Evolutionary conservation across 2,888 invertebrate species (phyloP).

Genomic region (Leucophenga montana): DNA sequence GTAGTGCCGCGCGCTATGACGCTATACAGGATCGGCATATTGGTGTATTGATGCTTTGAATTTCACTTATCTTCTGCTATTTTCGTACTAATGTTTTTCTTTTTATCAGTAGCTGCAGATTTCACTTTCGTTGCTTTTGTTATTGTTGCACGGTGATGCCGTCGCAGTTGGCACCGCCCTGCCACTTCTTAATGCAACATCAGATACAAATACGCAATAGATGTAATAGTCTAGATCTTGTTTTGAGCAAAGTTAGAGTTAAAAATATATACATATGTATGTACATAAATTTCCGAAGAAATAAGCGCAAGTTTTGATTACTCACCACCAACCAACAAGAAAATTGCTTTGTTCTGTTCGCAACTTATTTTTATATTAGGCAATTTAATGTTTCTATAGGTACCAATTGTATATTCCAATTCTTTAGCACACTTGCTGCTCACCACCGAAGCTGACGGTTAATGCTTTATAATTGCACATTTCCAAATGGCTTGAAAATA

Average conservation of each 20-base stretch:
- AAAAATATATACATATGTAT: too few relatives aligned
- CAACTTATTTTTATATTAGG: background rate
- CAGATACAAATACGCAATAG: too few relatives aligned
- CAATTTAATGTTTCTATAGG: background rate
- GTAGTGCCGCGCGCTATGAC: constrained; percentile 90
- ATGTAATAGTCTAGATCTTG: too few relatives aligned
- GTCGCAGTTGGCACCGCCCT: background rate
- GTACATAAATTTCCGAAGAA: too few relatives aligned
- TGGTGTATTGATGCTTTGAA: background rate
- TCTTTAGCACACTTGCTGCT: too few relatives aligned
- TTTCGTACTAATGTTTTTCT: background rate
- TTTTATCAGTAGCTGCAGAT: too few relatives aligned
- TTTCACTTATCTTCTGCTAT: background rate
- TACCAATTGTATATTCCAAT: too few relatives aligned
- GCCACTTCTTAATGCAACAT: background rate
- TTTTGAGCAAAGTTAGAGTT: too few relatives aligned
- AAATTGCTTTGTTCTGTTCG: background rate
- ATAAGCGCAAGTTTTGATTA: background rate
- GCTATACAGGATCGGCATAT: constrained; percentile 93
- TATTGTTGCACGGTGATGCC: background rate
- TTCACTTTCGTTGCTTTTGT: background rate
- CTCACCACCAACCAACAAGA: constrained; percentile 6
- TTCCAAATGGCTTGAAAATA: too few relatives aligned
- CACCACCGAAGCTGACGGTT: too few relatives aligned
- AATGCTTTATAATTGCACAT: too few relatives aligned